Percentiles rank a stretch among this genome's conserved stretches.
These are phyloP conservation scores for Hemicentrotus pulcherrimus DNA, from an alignment of 35 echinoderm and acorn worm genomes.

Conservation along the genomic window DNA sequence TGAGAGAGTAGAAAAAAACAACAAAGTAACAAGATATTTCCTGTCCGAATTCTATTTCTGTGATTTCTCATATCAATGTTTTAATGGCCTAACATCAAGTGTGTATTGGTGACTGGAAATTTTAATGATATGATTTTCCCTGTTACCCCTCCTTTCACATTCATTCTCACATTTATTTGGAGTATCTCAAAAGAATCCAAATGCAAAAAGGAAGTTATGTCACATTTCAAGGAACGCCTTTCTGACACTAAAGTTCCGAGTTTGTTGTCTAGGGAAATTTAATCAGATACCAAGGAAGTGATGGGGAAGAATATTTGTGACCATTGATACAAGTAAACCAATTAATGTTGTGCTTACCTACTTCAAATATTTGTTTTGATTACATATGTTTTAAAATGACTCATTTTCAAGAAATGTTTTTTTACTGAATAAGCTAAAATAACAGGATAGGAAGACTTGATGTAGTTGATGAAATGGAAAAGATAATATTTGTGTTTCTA, in stretches of 20 bases:
- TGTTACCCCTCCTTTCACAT: background rate
- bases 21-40: background rate
- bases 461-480: background rate
- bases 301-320: background rate
- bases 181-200: background rate
- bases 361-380: background rate
- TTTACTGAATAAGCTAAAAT: background rate
- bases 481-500: background rate
- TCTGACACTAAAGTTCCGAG: too few relatives aligned
- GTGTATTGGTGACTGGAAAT: background rate
- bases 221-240: background rate
- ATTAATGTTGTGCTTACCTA: background rate
- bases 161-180: background rate
- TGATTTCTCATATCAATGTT: background rate
- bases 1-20: background rate
- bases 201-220: background rate
- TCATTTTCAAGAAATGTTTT: background rate
- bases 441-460: background rate
- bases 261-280: background rate
- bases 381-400: background rate
- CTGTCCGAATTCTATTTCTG: slow-evolving; percentile 1
- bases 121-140: background rate
- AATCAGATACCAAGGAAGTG: background rate
- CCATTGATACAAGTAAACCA: background rate
- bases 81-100: background rate